Percentiles rank a stretch among this genome's conserved stretches.
Evolutionary conservation across 2,888 invertebrate genomes (phyloP).

Genomic region (Apamea crenata): DNA sequence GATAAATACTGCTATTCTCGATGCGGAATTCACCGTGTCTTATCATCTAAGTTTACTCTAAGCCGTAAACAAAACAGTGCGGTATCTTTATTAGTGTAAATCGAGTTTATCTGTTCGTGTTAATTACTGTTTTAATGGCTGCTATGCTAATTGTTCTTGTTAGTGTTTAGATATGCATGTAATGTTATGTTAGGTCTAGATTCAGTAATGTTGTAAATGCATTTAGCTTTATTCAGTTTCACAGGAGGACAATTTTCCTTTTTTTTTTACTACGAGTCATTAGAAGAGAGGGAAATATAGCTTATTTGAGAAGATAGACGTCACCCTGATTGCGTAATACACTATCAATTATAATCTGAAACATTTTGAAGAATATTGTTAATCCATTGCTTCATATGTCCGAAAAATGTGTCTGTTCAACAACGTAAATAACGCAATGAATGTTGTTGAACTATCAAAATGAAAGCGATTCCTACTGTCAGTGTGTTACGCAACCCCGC

Average conservation of each 20-base stretch:
- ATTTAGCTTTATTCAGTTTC: background rate
- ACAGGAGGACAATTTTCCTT: background rate
- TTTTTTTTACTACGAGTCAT: background rate
- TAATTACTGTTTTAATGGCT: slow-evolving; percentile 49
- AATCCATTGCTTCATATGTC: too few relatives aligned
- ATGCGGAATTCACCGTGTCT: slow-evolving; percentile 23
- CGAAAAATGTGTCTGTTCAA: too few relatives aligned
- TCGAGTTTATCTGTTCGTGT: slow-evolving; percentile 58
- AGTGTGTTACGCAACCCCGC: too few relatives aligned
- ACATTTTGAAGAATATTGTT: too few relatives aligned
- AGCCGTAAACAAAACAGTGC: slow-evolving; percentile 29
- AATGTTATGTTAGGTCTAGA: background rate
- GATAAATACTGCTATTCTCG: background rate
- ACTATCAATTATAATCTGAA: too few relatives aligned
- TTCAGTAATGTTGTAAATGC: background rate
- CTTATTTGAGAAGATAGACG: background rate
- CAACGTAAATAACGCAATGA: too few relatives aligned
- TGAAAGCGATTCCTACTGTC: too few relatives aligned
- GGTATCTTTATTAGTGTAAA: slow-evolving; percentile 36
- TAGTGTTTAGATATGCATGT: slow-evolving; percentile 8
- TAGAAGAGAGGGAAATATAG: background rate
- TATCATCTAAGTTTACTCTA: slow-evolving; percentile 23
- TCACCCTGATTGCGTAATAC: too few relatives aligned
- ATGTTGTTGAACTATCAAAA: too few relatives aligned
- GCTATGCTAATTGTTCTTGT: slow-evolving; percentile 50